Evolutionary conservation across 1,140 invertebrate species (phyloP).

Genomic region (Scaptomyza hsui): DNA sequence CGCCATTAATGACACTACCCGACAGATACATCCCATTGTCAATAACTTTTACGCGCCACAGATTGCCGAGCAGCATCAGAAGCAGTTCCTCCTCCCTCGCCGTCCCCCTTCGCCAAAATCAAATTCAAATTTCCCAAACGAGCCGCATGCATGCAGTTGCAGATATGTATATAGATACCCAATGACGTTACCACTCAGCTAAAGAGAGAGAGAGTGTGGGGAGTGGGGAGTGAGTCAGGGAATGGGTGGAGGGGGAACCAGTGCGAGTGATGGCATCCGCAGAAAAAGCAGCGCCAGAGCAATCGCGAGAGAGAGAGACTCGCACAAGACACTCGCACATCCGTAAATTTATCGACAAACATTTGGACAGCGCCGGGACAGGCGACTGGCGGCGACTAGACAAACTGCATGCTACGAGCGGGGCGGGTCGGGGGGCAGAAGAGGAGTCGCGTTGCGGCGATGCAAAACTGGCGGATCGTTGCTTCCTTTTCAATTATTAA

Average conservation of each 20-base stretch:
- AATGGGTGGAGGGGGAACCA: conserved; percentile 14
- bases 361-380: conserved; percentile 72
- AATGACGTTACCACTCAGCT: conserved; percentile 40
- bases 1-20: conserved; percentile 82
- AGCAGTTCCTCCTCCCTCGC: neutral
- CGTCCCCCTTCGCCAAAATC: conserved; percentile 57
- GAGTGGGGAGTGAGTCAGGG: neutral
- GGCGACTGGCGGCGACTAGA: conserved; percentile 52
- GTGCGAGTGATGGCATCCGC: conserved; percentile 79
- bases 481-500: conserved; percentile 82
- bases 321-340: conserved; percentile 80
- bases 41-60: conserved; percentile 80
- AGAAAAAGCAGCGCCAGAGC: conserved; percentile 5
- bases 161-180: conserved; percentile 50
- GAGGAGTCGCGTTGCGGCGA: conserved; percentile 6
- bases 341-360: conserved; percentile 83
- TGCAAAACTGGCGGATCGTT: conserved; percentile 62
- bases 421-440: neutral
- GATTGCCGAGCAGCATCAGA: conserved; percentile 49
- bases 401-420: conserved; percentile 39
- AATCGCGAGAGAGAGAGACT: conserved; percentile 13
- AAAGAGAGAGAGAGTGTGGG: neutral
- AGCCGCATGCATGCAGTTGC: conserved; percentile 55
- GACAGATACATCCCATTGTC: conserved; percentile 84
- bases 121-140: conserved; percentile 80